These are phyloP conservation scores for Zoanthus gigantus DNA, from an alignment of 92 coral and sea anemone genomes.

Conservation along the genomic window DNA sequence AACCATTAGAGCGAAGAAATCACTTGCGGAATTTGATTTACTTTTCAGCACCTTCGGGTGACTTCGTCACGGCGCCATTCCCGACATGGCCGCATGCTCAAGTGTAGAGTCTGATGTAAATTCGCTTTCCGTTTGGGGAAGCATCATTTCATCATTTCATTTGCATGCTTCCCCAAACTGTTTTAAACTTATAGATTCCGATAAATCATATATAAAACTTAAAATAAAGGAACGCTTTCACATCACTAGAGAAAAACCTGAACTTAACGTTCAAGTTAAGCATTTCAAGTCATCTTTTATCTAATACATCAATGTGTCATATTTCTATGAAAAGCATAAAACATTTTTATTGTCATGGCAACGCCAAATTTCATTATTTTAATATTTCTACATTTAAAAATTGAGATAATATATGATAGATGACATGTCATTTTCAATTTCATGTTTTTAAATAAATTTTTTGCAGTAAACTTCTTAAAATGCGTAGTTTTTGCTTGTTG, in stretches of 20 bases:
- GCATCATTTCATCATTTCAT: too few species aligned
- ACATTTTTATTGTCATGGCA: not conserved
- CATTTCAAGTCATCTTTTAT: too few species aligned
- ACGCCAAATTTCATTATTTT: not conserved
- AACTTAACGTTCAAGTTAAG: too few species aligned
- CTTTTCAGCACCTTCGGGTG: slow-evolving; percentile 12
- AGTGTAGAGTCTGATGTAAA: slow-evolving; percentile 7
- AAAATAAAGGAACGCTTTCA: too few species aligned
- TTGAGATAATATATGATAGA: slow-evolving; percentile 1
- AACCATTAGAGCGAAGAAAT: slow-evolving; percentile 6
- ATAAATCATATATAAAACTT: too few species aligned
- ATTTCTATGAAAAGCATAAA: not conserved
- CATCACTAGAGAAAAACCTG: too few species aligned
- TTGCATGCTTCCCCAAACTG: too few species aligned
- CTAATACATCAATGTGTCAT: too few species aligned
- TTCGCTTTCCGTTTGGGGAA: not conserved
- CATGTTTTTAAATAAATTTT: not conserved
- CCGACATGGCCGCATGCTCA: slow-evolving; percentile 13
- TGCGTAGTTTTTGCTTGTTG: slow-evolving; percentile 21
- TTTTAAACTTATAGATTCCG: too few species aligned
- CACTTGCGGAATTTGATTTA: slow-evolving; percentile 13
- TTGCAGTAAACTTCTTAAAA: slow-evolving; percentile 7
- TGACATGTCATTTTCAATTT: not conserved
- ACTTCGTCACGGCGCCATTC: not conserved
- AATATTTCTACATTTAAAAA: not conserved